Conservation (phyloP, 2,113 vertebrate genomes). For the Tachuris rubrigastra region DNA sequence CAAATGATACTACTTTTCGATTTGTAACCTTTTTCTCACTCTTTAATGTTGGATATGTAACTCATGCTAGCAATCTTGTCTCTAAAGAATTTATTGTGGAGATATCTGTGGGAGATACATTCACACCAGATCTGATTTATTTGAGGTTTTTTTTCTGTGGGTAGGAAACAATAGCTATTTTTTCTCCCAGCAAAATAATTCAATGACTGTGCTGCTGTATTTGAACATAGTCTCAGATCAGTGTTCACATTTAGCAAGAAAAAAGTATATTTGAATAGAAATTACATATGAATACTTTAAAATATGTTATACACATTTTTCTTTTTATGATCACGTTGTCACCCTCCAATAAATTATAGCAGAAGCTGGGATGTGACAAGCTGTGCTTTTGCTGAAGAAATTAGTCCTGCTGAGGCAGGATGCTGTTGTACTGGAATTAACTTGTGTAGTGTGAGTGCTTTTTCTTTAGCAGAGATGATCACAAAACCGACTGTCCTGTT, state of each 20-base stretch:
- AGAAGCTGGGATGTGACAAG: not conserved
- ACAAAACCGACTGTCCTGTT: not conserved
- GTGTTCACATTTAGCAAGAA: not conserved
- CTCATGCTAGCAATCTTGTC: not conserved
- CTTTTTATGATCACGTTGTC: not conserved
- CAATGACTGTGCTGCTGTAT: not conserved
- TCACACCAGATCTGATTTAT: not conserved
- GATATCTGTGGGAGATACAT: not conserved
- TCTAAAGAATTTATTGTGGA: not conserved
- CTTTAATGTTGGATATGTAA: not conserved
- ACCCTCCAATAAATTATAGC: not conserved
- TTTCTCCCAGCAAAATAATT: not conserved
- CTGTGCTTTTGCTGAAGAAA: not conserved
- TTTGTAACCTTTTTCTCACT: not conserved
- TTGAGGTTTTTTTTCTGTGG: not conserved
- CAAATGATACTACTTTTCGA: not conserved
- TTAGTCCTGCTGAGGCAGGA: not conserved
- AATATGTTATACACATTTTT: not conserved
- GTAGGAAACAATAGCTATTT: not conserved
- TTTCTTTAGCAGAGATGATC: not conserved
- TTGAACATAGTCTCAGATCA: not conserved
- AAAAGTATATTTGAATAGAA: not conserved
- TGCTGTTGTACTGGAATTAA: not conserved
- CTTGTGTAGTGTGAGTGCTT: not conserved
- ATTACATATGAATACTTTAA: constrained; percentile 8